Percentiles rank a stretch among this genome's conserved stretches.
These are phyloP conservation scores for Phrynocephalus guinanensis DNA, from an alignment of 2,797 vertebrate species.

Conservation along the genomic window DNA sequence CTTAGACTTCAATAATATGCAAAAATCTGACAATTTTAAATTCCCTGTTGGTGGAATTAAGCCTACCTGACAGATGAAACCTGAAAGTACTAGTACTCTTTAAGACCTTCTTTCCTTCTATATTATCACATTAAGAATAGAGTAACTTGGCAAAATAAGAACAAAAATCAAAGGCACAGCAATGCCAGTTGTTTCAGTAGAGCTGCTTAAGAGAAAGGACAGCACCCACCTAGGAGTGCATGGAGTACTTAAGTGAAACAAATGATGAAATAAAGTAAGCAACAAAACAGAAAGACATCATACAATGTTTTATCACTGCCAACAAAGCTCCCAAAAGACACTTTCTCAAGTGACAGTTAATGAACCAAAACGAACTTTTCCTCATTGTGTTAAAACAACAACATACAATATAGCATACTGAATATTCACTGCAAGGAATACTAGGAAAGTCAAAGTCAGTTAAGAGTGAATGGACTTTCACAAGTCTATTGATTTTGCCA, in stretches of 20 bases:
- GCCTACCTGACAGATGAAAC: neutral
- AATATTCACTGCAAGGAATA: neutral
- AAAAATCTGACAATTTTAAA: neutral
- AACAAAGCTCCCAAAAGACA: conserved; percentile 14
- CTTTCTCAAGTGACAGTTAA: neutral
- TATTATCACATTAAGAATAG: neutral
- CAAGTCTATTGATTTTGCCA: neutral
- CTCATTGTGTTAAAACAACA: neutral
- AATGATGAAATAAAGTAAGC: conserved; percentile 16
- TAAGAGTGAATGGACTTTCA: conserved; percentile 18
- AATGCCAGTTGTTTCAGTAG: neutral
- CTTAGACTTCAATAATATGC: neutral
- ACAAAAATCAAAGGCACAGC: neutral
- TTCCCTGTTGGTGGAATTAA: neutral
- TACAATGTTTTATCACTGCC: neutral
- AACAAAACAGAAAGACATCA: neutral
- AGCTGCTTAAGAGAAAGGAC: neutral
- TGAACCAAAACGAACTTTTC: conserved; percentile 10
- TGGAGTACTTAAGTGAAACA: conserved; percentile 2
- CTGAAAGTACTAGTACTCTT: conserved; percentile 13
- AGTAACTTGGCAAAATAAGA: conserved; percentile 13
- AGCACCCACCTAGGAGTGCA: neutral
- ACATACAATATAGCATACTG: neutral
- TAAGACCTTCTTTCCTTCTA: neutral
- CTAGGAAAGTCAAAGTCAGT: neutral